Evolutionary conservation across 1,140 invertebrate species (phyloP).

Genomic region (Anthonomus grandis): DNA sequence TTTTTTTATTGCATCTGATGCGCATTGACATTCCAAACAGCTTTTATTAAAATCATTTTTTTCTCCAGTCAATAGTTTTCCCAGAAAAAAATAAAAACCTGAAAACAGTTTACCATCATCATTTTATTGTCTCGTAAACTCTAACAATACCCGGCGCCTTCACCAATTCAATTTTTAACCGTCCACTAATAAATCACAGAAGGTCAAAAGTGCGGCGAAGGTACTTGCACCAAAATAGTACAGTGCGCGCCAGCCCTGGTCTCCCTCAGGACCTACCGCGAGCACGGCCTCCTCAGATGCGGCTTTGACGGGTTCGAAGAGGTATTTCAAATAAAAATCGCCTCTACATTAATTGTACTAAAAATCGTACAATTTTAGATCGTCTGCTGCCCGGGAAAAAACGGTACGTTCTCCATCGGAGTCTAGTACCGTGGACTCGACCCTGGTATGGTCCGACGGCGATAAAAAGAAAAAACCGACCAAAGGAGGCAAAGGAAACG

Average conservation of each 20-base stretch:
- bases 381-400: constrained; percentile 32
- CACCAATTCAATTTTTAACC: no score
- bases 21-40: no score
- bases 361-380: constrained; percentile 7
- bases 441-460: background rate
- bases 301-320: constrained; percentile 28
- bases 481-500: background rate
- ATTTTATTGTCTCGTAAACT: no score
- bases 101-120: no score
- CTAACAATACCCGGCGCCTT: no score
- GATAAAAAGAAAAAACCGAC: background rate
- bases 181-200: no score
- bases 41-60: no score
- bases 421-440: background rate
- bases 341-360: constrained; percentile 11
- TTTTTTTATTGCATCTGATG: no score
- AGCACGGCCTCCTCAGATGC: constrained; percentile 32
- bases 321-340: no score
- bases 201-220: no score
- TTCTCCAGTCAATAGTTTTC: no score
- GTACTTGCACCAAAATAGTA: constrained; percentile 27
- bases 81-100: no score
- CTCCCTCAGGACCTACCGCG: constrained; percentile 14
- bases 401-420: background rate
- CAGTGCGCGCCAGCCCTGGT: constrained; percentile 29